Evolutionary conservation across 2,113 vertebrate species (phyloP).

Genomic region (Aspiorhynchus laticeps): DNA sequence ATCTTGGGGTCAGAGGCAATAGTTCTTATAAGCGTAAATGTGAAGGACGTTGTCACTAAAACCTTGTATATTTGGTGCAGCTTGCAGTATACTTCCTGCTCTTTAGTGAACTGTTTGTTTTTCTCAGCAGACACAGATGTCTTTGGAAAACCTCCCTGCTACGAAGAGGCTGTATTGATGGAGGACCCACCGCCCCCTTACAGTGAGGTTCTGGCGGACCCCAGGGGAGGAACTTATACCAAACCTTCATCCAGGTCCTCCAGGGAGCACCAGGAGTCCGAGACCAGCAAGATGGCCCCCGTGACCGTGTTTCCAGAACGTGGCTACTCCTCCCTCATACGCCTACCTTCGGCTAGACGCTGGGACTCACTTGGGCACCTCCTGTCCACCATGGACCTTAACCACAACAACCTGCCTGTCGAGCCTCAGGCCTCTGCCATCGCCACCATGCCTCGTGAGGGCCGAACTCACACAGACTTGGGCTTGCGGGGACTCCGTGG

Average conservation of each 20-base stretch:
- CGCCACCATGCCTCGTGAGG: slow-evolving; percentile 86
- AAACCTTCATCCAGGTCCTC: slow-evolving; percentile 59
- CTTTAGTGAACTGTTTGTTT: slow-evolving; percentile 15
- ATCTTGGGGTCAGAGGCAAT: neutral
- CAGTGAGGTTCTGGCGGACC: slow-evolving; percentile 92
- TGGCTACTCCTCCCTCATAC: slow-evolving; percentile 75
- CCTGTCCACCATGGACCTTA: slow-evolving; percentile 76
- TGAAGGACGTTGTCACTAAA: neutral
- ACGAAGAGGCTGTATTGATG: slow-evolving; percentile 95
- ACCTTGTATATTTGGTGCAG: neutral
- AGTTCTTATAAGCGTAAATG: neutral
- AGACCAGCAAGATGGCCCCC: slow-evolving; percentile 67
- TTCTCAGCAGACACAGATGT: slow-evolving; percentile 79
- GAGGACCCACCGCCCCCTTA: slow-evolving; percentile 93
- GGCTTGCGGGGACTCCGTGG: slow-evolving; percentile 77
- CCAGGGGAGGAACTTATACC: slow-evolving; percentile 84
- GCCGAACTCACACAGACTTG: slow-evolving; percentile 81
- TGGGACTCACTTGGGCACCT: slow-evolving; percentile 78
- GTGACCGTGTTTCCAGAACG: slow-evolving; percentile 55
- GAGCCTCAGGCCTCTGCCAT: slow-evolving; percentile 84
- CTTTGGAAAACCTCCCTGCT: slow-evolving; percentile 89
- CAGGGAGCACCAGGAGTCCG: slow-evolving; percentile 60
- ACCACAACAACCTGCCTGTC: slow-evolving; percentile 67
- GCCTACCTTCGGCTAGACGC: slow-evolving; percentile 71
- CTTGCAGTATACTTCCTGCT: neutral